Base-by-base conservation (phyloP, 1,140 invertebrate genomes). In the Drusus annulatus region DNA sequence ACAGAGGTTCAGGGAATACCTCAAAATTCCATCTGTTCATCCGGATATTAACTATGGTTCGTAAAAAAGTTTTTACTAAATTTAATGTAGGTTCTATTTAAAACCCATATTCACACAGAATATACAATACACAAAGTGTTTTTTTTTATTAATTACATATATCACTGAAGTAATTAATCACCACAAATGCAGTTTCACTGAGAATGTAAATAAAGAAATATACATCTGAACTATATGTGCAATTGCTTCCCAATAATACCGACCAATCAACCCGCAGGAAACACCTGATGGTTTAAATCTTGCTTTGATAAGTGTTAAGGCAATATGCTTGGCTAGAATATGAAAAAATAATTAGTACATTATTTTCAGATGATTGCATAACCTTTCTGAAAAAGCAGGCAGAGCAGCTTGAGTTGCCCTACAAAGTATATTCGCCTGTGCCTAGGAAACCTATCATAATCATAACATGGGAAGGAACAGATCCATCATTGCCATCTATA, bases 11-110 rank as follows among this genome's bases (percentile, higher is more conserved):
- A 90, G 93, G 19, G 92, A 96, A 84, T 97, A 97, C 88, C 87
- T 97, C 23, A 88, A 91, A 80, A 95, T 97, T 63, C 93, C 95
- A 1, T 94, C 94, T 23, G 94, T 96, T 0, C 96, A 97, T 83
- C 96, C 96, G 0, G 87, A 95, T 86, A 90, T 96, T 21, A 91
- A 97, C 87, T 97, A 97, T 87, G 92, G 95, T 95, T 45, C 1
- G 36, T 45, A 45, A 45, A 45, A 28, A 88, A 92, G 52, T 16
- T 17, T 23, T 60, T 17, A n/a, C n/a, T n/a, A n/a, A n/a, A n/a
- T n/a, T n/a, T n/a, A n/a, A n/a, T n/a, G n/a, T n/a, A n/a, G n/a
- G n/a, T n/a, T n/a, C n/a, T n/a, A n/a, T n/a, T n/a, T n/a, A n/a
- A n/a, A n/a, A n/a, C n/a, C n/a, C n/a, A n/a, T n/a, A n/a, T n/a